Percentiles rank a stretch among this genome's conserved stretches.
Evolutionary conservation across 2,888 invertebrate genomes (phyloP).

Genomic region (Leucophenga montana): DNA sequence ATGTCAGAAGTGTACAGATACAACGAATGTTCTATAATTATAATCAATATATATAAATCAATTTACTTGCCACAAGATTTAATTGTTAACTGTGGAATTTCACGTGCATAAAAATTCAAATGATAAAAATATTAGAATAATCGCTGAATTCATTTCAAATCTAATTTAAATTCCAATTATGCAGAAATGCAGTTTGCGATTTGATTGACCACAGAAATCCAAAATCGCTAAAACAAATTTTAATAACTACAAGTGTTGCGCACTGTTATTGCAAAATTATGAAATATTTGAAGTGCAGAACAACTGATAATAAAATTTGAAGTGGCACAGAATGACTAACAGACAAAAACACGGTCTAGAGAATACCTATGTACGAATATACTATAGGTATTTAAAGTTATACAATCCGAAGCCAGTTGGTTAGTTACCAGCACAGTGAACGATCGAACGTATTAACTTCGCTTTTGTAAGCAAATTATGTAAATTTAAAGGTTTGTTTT

Average conservation of each 20-base stretch:
- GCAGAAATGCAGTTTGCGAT: too few relatives aligned
- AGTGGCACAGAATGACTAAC: neutral
- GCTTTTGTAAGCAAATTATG: constrained; percentile 53
- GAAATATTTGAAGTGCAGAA: neutral
- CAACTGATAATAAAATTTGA: neutral
- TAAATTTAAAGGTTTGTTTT: constrained; percentile 51
- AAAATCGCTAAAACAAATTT: neutral
- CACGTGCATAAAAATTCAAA: too few relatives aligned
- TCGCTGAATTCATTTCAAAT: too few relatives aligned
- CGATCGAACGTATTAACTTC: neutral
- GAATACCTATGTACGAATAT: too few relatives aligned
- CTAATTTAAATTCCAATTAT: too few relatives aligned
- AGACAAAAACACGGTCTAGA: neutral
- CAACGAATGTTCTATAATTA: too few relatives aligned
- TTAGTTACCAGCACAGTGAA: too few relatives aligned
- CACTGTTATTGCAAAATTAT: neutral
- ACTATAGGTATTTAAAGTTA: neutral
- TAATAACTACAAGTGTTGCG: neutral
- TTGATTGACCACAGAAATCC: neutral
- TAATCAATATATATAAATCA: too few relatives aligned
- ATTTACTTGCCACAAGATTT: too few relatives aligned
- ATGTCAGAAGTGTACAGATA: too few relatives aligned
- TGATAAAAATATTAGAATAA: too few relatives aligned
- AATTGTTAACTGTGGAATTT: too few relatives aligned
- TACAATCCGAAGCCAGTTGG: neutral